Percentiles rank a stretch among this genome's conserved stretches.
Conservation (phyloP, 2,888 invertebrate species). For the Agrochola lota region DNA sequence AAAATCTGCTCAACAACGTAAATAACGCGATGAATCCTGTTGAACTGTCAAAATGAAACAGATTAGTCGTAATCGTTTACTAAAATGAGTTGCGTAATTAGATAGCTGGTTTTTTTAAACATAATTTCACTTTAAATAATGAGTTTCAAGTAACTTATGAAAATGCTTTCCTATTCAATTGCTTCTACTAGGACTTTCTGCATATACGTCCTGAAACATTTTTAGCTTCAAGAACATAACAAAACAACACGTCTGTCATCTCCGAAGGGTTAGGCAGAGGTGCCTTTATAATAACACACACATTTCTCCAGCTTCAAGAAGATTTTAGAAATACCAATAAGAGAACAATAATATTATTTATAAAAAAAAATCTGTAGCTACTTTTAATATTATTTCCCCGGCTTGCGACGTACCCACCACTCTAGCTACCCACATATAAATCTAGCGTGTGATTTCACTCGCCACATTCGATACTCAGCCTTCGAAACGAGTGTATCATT, state of each 20-base stretch:
- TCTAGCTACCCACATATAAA: conserved; percentile 77
- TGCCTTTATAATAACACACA: no score
- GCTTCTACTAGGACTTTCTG: not conserved
- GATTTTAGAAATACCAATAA: not conserved
- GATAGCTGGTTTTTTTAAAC: no score
- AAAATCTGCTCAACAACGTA: no score
- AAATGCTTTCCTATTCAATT: not conserved
- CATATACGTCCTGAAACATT: no score
- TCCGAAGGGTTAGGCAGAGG: no score
- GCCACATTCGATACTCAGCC: conserved; percentile 77
- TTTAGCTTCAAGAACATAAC: not conserved
- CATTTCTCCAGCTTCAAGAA: no score
- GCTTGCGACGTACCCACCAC: conserved; percentile 57
- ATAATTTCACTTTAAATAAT: no score
- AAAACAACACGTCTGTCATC: no score
- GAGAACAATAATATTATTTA: not conserved
- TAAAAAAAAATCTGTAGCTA: not conserved
- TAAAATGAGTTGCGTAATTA: no score
- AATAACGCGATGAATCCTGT: no score
- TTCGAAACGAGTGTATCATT: conserved; percentile 72
- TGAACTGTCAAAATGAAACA: no score
- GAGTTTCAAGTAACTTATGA: not conserved
- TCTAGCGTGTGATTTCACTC: conserved; percentile 77
- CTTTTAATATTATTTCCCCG: conserved; percentile 33
- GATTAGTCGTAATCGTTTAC: no score